Conservation (phyloP, 1,140 invertebrate species). For the Lordiphosa clarofinis region DNA sequence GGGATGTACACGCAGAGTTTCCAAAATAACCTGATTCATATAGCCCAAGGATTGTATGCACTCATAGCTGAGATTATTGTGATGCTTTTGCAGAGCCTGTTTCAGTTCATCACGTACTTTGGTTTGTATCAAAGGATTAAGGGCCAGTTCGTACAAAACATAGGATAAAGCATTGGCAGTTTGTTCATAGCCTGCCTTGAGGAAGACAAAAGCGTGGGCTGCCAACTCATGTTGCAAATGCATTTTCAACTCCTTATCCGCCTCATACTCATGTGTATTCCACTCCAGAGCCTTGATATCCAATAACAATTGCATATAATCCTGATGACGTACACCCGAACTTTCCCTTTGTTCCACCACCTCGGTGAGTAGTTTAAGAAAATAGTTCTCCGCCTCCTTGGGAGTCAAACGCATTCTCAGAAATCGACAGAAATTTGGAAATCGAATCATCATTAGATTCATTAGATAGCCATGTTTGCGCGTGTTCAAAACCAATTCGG, state of each 20-base stretch:
- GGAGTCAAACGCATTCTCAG: conserved; percentile 49
- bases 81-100: conserved; percentile 60
- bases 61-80: conserved; percentile 78
- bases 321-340: conserved; percentile 79
- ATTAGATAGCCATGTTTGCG: conserved; percentile 63
- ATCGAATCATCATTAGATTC: conserved; percentile 60
- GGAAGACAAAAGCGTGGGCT: conserved; percentile 83
- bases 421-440: conserved; percentile 57
- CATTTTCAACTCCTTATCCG: conserved; percentile 49
- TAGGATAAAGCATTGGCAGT: conserved; percentile 80
- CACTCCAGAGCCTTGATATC: conserved; percentile 43
- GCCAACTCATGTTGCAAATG: conserved; percentile 74
- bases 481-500: conserved; percentile 62
- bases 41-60: conserved; percentile 82
- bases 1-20: conserved; percentile 82
- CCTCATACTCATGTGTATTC: conserved; percentile 60
- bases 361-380: conserved; percentile 77
- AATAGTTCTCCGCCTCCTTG: conserved; percentile 79
- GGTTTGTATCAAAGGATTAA: conserved; percentile 80
- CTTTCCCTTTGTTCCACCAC: conserved; percentile 80
- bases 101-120: conserved; percentile 80
- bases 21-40: conserved; percentile 82
- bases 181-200: conserved; percentile 85
- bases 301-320: conserved; percentile 82
- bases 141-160: conserved; percentile 81